Conservation (phyloP, 35 echinoderm and acorn worm genomes). For the Chiridota heheva region DNA sequence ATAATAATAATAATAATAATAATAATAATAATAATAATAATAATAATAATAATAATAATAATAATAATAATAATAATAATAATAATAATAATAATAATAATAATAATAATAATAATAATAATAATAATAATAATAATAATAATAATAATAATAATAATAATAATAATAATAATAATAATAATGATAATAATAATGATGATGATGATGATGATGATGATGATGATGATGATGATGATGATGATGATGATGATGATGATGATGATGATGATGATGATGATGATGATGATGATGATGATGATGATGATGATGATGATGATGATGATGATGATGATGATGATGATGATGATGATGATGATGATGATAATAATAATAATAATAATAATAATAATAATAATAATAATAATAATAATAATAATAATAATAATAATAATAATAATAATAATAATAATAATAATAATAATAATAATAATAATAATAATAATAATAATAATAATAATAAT, state of each 20-base stretch:
- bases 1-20: too few relatives aligned
- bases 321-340: conserved; percentile 20
- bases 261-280: conserved; percentile 25
- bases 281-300: conserved; percentile 25
- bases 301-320: conserved; percentile 25
- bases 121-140: not conserved
- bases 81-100: not conserved
- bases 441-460: too few relatives aligned
- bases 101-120: not conserved
- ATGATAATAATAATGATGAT: conserved; percentile 1
- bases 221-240: conserved; percentile 27
- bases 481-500: too few relatives aligned
- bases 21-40: too few relatives aligned
- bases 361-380: not conserved
- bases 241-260: conserved; percentile 25
- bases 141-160: not conserved
- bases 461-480: too few relatives aligned
- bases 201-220: conserved; percentile 19
- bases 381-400: not conserved
- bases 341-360: conserved; percentile 17
- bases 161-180: conserved; percentile 1
- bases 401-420: not conserved
- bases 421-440: too few relatives aligned
- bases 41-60: not conserved
- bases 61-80: not conserved